Conservation (phyloP, 2,797 vertebrate genomes). For the Poecile montanus region DNA sequence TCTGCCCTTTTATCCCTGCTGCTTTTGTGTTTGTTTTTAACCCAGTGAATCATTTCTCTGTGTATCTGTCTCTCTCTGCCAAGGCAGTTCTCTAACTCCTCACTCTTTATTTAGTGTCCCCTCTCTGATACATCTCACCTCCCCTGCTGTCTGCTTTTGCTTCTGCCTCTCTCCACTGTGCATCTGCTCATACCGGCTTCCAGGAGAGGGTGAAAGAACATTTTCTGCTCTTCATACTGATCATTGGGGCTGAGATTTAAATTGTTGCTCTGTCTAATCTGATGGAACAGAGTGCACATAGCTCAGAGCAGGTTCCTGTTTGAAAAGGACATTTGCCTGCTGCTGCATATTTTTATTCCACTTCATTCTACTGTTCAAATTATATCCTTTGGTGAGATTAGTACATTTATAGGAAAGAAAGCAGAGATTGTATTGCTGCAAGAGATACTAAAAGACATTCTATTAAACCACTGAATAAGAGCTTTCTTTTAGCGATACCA, state of each 20-base stretch:
- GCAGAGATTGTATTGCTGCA: slow-evolving; percentile 30
- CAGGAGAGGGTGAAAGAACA: background rate
- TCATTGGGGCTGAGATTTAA: background rate
- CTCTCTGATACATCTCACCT: background rate
- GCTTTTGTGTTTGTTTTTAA: background rate
- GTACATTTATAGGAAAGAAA: slow-evolving; percentile 30
- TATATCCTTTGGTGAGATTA: slow-evolving; percentile 31
- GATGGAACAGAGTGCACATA: slow-evolving; percentile 11
- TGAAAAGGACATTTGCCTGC: background rate
- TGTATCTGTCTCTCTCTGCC: background rate
- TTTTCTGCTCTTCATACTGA: background rate
- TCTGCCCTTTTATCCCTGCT: background rate
- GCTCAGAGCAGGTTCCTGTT: background rate
- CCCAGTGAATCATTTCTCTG: background rate
- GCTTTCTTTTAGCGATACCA: background rate
- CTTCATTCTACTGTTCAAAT: slow-evolving; percentile 31
- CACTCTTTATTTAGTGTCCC: background rate
- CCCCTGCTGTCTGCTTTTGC: background rate
- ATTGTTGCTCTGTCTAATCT: slow-evolving; percentile 19
- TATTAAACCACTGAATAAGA: slow-evolving; percentile 42
- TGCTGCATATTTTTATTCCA: slow-evolving; percentile 3
- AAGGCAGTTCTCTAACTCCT: background rate
- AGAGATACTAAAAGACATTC: slow-evolving; percentile 38
- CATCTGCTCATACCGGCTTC: background rate
- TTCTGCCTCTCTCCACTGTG: background rate